These are phyloP conservation scores for Phalloptychus januarius DNA, from an alignment of 2,797 vertebrate species.

Conservation along the genomic window DNA sequence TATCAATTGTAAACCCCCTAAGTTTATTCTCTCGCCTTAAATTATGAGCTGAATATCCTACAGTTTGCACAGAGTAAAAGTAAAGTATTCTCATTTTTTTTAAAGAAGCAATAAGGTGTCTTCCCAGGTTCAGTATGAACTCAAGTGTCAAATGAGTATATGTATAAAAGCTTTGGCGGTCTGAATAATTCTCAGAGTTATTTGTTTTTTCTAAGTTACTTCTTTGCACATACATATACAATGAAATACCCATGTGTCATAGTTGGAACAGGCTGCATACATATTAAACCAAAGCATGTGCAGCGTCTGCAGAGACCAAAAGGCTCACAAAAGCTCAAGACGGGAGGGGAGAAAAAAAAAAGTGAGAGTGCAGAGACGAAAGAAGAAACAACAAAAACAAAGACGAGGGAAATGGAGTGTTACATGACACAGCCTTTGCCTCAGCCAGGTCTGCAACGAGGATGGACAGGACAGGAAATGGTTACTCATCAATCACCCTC, in stretches of 20 bases:
- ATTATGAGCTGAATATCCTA: background rate
- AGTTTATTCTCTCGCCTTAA: background rate
- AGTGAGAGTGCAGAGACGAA: slow-evolving; percentile 34
- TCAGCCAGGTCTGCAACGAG: slow-evolving; percentile 52
- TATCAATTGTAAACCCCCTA: background rate
- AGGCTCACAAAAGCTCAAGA: slow-evolving; percentile 35
- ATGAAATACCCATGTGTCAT: slow-evolving; percentile 17
- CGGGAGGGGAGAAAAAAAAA: background rate
- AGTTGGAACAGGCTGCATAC: slow-evolving; percentile 25
- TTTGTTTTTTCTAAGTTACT: background rate
- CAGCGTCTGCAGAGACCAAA: slow-evolving; percentile 57
- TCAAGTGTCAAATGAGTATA: background rate
- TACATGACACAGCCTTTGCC: slow-evolving; percentile 56
- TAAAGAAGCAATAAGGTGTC: background rate
- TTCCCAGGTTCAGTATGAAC: background rate
- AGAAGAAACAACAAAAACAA: slow-evolving; percentile 38
- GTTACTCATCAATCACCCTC: slow-evolving; percentile 77
- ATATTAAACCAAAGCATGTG: slow-evolving; percentile 47
- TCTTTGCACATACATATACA: background rate
- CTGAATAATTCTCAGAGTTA: background rate
- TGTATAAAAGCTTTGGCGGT: background rate
- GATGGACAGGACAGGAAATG: slow-evolving; percentile 73
- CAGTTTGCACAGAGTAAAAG: background rate
- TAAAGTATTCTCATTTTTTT: background rate
- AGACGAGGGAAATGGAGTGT: slow-evolving; percentile 54